These are phyloP conservation scores for Muraenolepis orangiensis DNA, from an alignment of 2,797 vertebrate species.

Conservation along the genomic window DNA sequence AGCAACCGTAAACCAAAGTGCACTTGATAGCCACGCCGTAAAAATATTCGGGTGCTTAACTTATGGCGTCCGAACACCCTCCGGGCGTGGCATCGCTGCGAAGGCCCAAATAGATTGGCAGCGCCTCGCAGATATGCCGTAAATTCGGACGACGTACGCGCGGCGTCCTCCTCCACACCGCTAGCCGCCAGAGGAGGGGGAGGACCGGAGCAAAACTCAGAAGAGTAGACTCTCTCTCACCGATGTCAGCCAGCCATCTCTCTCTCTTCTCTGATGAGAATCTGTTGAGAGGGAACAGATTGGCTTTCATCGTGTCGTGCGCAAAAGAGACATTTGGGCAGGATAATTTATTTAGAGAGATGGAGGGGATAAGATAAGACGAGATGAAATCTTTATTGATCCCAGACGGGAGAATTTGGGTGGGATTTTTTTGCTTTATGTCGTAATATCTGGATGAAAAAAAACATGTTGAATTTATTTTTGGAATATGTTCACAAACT, in stretches of 20 bases:
- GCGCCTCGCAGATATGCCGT: neutral
- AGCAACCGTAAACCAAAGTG: neutral
- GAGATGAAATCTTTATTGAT: too few relatives aligned
- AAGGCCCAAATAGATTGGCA: neutral
- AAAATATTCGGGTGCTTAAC: neutral
- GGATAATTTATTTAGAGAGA: too few relatives aligned
- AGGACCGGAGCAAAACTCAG: neutral
- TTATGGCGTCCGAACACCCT: neutral
- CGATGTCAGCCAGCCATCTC: too few relatives aligned
- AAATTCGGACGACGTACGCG: neutral
- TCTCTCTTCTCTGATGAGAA: too few relatives aligned
- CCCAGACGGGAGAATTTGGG: too few relatives aligned
- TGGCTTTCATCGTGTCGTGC: neutral
- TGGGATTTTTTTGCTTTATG: too few relatives aligned
- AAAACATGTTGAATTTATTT: too few relatives aligned
- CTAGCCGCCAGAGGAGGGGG: too few relatives aligned
- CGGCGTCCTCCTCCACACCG: neutral
- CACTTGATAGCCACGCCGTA: neutral
- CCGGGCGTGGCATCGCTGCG: neutral
- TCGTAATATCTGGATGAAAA: too few relatives aligned
- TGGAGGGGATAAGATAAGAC: too few relatives aligned
- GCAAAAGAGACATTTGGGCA: neutral
- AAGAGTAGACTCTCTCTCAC: too few relatives aligned
- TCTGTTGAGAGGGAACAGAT: neutral
- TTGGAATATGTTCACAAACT: too few relatives aligned